Evolutionary conservation across 2,888 invertebrate species (phyloP).

Genomic region (Cenopis cana): DNA sequence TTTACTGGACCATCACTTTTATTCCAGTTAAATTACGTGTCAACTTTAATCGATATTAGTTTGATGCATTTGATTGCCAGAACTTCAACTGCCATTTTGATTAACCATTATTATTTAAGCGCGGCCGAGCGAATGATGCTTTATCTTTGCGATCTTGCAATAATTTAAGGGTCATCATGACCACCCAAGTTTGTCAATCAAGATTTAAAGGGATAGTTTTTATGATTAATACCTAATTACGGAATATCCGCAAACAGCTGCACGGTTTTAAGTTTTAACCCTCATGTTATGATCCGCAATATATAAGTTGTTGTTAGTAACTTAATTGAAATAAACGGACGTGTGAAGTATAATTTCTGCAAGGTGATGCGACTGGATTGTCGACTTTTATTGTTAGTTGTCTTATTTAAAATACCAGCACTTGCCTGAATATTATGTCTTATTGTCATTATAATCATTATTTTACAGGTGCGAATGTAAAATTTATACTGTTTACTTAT

Average conservation of each 20-base stretch:
- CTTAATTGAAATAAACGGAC: conserved; percentile 29
- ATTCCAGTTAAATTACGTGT: neutral
- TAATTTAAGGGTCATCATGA: conserved; percentile 22
- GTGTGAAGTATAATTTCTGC: conserved; percentile 23
- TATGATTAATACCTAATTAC: conserved; percentile 42
- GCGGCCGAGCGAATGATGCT: conserved; percentile 46
- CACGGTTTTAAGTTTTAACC: conserved; percentile 22
- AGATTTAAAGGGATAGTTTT: conserved; percentile 40
- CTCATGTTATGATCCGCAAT: conserved; percentile 21
- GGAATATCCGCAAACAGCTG: conserved; percentile 38
- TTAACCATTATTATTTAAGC: conserved; percentile 46
- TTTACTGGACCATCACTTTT: too few species aligned
- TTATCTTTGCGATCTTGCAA: conserved; percentile 43
- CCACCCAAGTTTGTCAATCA: conserved; percentile 43
- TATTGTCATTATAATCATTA: neutral
- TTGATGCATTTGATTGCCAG: neutral
- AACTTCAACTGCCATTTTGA: conserved; percentile 39
- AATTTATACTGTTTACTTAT: neutral
- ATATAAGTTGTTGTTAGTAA: conserved; percentile 24
- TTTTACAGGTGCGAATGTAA: neutral
- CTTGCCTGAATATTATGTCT: neutral
- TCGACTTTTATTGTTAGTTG: conserved; percentile 9
- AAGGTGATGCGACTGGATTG: conserved; percentile 28
- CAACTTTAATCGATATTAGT: conserved; percentile 8
- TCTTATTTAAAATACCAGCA: conserved; percentile 6